Conservation (phyloP, 1,140 invertebrate species). For the Dysdera silvatica region DNA sequence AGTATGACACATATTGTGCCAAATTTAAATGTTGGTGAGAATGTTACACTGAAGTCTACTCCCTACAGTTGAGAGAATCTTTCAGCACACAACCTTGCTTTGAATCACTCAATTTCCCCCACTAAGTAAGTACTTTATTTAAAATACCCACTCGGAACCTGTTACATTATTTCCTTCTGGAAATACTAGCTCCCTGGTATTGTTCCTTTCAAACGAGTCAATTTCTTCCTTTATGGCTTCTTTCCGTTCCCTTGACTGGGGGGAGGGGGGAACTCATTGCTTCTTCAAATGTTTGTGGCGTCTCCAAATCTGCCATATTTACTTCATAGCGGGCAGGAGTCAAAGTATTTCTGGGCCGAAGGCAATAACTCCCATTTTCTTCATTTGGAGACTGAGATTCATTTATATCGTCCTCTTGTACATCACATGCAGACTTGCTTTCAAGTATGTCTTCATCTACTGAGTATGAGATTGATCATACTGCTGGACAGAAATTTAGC, state of each 20-base stretch:
- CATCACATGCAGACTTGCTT: too few relatives aligned
- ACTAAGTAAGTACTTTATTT: slow-evolving; percentile 3
- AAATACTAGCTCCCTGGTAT: background rate
- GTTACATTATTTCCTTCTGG: background rate
- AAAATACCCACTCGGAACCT: slow-evolving; percentile 18
- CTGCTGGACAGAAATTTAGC: too few relatives aligned
- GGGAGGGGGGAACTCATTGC: slow-evolving; percentile 10
- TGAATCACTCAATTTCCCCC: slow-evolving; percentile 12
- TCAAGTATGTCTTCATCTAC: too few relatives aligned
- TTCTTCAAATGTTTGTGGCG: slow-evolving; percentile 5
- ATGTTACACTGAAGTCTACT: background rate
- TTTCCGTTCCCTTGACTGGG: slow-evolving; percentile 11
- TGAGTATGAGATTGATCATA: too few relatives aligned
- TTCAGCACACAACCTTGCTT: slow-evolving; percentile 15
- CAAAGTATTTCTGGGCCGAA: background rate
- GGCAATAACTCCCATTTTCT: background rate
- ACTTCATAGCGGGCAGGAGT: slow-evolving; percentile 2
- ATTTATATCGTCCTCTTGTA: background rate
- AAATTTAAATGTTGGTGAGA: background rate
- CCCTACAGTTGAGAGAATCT: background rate
- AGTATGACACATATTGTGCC: background rate
- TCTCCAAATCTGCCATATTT: background rate
- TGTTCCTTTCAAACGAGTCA: slow-evolving; percentile 3
- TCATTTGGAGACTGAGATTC: background rate
- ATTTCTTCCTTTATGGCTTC: slow-evolving; percentile 20